phyloP scores from a whole-genome alignment of 2,797 vertebrate species.

The Chloroceryle amazona region DNA sequence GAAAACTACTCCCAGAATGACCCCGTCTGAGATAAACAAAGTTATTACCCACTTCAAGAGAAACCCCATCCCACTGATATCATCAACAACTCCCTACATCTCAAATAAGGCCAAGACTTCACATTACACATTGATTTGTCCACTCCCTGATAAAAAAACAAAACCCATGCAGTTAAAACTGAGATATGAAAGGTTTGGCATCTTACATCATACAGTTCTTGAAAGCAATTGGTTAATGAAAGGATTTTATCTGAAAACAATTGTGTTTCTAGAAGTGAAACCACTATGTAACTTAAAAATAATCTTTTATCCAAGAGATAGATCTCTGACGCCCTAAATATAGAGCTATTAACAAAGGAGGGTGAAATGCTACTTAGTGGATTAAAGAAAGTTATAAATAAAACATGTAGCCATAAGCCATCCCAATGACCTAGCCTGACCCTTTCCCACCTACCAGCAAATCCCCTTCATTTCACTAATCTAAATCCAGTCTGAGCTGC shows the following conservation, averaged over 20 bases:
- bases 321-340: constrained; percentile 10
- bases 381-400: constrained; percentile 46
- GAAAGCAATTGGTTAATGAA: not conserved
- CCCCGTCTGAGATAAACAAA: not conserved
- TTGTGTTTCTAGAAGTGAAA: constrained; percentile 18
- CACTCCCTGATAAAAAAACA: not conserved
- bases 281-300: not conserved
- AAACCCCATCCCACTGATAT: not conserved
- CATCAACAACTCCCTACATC: not conserved
- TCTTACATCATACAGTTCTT: not conserved
- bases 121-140: not conserved
- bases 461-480: constrained; percentile 11
- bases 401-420: not conserved
- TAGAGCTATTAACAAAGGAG: not conserved
- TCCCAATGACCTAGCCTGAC: not conserved
- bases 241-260: not conserved
- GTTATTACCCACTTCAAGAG: not conserved
- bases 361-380: not conserved
- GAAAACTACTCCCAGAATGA: not conserved
- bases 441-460: not conserved
- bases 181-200: fast-evolving
- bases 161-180: not conserved
- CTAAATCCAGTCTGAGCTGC: not conserved
- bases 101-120: not conserved
- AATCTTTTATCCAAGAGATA: not conserved